Percentiles rank a stretch among this genome's conserved stretches.
Conservation (phyloP, 2,797 vertebrate species). For the Tragelaphus oryx region DNA sequence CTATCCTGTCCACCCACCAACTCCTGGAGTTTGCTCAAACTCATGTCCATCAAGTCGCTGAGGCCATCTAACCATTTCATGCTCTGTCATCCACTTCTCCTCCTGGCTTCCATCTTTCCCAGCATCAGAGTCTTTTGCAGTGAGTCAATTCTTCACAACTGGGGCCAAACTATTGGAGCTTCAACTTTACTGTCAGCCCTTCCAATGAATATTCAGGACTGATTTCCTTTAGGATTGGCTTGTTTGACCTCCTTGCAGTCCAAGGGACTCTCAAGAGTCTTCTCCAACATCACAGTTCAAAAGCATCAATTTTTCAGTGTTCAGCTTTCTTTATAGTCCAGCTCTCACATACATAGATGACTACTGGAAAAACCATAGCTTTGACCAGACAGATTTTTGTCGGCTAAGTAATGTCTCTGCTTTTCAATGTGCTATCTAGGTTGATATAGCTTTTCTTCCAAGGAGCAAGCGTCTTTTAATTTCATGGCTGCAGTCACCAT, state of each 20-base stretch:
- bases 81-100: background rate
- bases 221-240: background rate
- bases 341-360: background rate
- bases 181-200: background rate
- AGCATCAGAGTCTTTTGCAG: background rate
- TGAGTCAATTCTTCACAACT: background rate
- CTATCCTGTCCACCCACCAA: background rate
- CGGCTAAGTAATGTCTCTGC: background rate
- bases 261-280: background rate
- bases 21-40: background rate
- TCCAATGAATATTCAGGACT: background rate
- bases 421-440: background rate
- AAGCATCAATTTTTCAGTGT: background rate
- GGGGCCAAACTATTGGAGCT: background rate
- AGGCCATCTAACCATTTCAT: background rate
- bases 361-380: background rate
- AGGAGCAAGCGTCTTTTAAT: background rate
- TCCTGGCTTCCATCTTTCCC: background rate
- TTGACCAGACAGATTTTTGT: background rate
- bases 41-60: background rate
- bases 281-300: background rate
- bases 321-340: background rate
- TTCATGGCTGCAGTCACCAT: background rate
- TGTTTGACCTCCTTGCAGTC: background rate
- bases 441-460: background rate